Evolutionary conservation across 2,113 vertebrate genomes (phyloP).

Genomic region (Capreolus pygargus): DNA sequence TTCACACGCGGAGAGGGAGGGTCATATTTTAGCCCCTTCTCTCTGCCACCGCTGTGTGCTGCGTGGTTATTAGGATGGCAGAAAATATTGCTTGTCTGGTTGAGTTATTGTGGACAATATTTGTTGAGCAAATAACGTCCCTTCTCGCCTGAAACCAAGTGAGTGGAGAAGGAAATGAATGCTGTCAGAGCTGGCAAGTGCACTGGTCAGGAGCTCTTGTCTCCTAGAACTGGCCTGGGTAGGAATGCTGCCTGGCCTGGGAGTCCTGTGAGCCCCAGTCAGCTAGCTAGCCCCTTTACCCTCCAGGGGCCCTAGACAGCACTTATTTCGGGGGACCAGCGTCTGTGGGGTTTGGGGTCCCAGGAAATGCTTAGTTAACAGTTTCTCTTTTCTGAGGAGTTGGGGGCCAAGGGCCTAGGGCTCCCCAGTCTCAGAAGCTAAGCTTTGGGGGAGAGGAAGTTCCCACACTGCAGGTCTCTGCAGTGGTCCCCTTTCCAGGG

Average conservation of each 20-base stretch:
- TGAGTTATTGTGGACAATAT: conserved; percentile 70
- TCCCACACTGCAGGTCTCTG: background rate
- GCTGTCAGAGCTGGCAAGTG: conserved; percentile 51
- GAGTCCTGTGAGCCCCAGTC: background rate
- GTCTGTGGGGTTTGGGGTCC: background rate
- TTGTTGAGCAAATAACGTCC: conserved; percentile 76
- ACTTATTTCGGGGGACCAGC: background rate
- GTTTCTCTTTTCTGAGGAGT: background rate
- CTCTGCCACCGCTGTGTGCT: conserved; percentile 66
- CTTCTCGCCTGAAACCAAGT: conserved; percentile 71
- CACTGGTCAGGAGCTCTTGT: too few species aligned
- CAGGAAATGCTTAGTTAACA: background rate
- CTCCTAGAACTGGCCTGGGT: too few species aligned
- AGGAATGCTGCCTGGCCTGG: background rate
- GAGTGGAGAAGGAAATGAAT: conserved; percentile 74
- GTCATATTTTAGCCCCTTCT: conserved; percentile 56
- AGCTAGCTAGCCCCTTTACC: background rate
- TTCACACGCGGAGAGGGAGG: background rate
- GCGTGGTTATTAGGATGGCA: conserved; percentile 69
- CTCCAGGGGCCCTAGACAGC: background rate
- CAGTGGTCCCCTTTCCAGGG: background rate
- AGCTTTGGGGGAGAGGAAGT: background rate
- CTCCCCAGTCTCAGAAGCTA: background rate
- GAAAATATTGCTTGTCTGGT: conserved; percentile 70
- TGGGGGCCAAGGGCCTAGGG: background rate